Conservation (phyloP, 2,888 invertebrate genomes). For the Cactoblastis cactorum region DNA sequence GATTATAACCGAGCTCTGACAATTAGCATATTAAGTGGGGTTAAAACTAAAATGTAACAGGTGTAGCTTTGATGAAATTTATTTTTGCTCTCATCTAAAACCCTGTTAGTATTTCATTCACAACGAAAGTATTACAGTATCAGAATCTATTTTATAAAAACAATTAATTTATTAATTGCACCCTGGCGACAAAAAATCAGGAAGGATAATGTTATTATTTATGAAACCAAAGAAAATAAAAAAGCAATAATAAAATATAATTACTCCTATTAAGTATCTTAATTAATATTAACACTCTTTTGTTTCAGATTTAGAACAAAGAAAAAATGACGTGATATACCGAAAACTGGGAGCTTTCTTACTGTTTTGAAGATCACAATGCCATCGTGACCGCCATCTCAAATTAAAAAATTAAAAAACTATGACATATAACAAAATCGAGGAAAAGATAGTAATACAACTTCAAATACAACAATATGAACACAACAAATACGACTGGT, state of each 20-base stretch:
- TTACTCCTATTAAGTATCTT: neutral
- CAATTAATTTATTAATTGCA: no score
- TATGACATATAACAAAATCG: constrained; percentile 36
- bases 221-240: neutral
- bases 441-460: constrained; percentile 25
- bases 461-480: constrained; percentile 41
- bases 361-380: neutral
- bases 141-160: no score
- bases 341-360: neutral
- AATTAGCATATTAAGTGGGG: neutral
- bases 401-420: constrained; percentile 26
- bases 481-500: constrained; percentile 46
- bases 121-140: no score
- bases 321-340: neutral
- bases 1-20: neutral
- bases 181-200: no score
- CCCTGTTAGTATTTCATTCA: neutral
- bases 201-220: neutral
- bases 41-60: neutral
- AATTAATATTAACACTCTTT: neutral
- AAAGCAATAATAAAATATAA: neutral
- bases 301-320: neutral
- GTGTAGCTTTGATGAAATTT: neutral
- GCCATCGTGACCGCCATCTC: neutral
- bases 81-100: neutral